Percentiles rank a stretch among this genome's conserved stretches.
These are phyloP conservation scores for Phoebastria nigripes DNA, from an alignment of 2,797 vertebrate genomes.

Conservation along the genomic window DNA sequence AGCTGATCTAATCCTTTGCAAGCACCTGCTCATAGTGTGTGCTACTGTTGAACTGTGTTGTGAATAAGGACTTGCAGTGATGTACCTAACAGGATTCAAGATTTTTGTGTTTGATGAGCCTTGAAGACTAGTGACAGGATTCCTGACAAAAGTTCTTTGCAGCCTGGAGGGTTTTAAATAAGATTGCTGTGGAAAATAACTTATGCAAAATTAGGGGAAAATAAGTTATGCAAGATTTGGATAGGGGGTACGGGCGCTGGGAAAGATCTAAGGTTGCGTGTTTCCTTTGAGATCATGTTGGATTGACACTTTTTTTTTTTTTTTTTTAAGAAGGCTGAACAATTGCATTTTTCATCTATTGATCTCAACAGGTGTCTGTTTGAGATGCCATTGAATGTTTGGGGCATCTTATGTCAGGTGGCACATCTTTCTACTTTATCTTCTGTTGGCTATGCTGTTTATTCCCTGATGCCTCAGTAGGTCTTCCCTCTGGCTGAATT, in stretches of 20 bases:
- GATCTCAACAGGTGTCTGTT: background rate
- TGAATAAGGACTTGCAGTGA: background rate
- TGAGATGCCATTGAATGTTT: background rate
- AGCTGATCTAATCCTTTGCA: background rate
- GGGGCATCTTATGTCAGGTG: background rate
- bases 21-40: accelerated
- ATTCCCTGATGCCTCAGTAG: background rate
- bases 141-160: background rate
- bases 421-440: background rate
- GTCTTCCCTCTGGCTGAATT: background rate
- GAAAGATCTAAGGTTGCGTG: background rate
- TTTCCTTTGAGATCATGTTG: background rate
- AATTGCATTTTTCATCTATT: background rate
- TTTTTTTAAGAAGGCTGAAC: background rate
- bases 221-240: background rate
- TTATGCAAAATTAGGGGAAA: background rate
- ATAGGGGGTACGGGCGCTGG: background rate
- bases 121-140: background rate
- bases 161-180: background rate
- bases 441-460: background rate
- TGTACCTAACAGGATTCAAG: background rate
- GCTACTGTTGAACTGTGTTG: background rate
- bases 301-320: background rate
- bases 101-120: background rate
- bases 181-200: background rate